A percentile compares a stretch with the other conserved stretches of the same genome.
These are phyloP conservation scores for Mareca strepera DNA, from an alignment of 2,797 vertebrate genomes.

Conservation along the genomic window DNA sequence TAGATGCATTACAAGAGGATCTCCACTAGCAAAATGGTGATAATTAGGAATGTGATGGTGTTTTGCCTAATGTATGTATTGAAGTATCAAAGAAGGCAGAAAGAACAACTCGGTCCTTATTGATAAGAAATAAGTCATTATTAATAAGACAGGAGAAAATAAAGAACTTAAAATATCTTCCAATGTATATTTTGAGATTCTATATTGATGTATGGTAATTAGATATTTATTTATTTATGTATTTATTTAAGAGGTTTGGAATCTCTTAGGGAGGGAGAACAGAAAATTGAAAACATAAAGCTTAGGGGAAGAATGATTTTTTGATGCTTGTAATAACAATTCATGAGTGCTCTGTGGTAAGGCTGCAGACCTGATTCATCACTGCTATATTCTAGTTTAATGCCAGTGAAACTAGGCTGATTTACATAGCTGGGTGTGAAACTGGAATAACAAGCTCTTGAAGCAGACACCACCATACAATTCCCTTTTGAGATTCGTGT, in stretches of 20 bases:
- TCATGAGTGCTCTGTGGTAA: neutral
- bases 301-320: neutral
- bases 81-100: neutral
- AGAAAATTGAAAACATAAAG: neutral
- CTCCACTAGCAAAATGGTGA: neutral
- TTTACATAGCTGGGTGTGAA: slow-evolving; percentile 38
- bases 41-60: neutral
- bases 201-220: neutral
- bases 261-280: neutral
- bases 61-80: neutral
- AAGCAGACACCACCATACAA: neutral
- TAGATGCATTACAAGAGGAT: neutral
- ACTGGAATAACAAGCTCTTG: slow-evolving; percentile 8
- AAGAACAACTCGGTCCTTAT: neutral
- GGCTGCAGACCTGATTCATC: slow-evolving; percentile 15
- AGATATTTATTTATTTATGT: neutral
- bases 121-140: neutral
- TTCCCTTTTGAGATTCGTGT: neutral
- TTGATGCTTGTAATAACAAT: neutral
- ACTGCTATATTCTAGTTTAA: neutral
- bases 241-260: neutral
- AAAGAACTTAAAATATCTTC: neutral
- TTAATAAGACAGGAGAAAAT: neutral
- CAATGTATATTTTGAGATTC: neutral
- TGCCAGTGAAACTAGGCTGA: slow-evolving; percentile 27